phyloP scores from a whole-genome alignment of 1,140 invertebrate genomes.

The Mercenaria mercenaria region DNA sequence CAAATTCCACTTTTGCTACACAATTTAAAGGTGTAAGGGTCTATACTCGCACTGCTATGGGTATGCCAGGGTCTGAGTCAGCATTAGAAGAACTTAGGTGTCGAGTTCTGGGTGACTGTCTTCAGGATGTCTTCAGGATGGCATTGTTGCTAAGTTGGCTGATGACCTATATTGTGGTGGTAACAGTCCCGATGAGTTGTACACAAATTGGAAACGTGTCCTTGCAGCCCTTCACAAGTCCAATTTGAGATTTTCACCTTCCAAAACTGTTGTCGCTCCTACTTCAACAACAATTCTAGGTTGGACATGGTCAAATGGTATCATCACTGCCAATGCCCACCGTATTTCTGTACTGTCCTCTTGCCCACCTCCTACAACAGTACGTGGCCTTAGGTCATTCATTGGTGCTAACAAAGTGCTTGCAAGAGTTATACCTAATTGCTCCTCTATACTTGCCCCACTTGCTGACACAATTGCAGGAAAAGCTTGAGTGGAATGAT shows the following conservation, averaged over 20 bases:
- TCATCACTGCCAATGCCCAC: conserved; percentile 59
- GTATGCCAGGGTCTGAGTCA: conserved; percentile 62
- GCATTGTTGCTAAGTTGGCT: conserved; percentile 55
- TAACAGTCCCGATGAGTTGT: conserved; percentile 30
- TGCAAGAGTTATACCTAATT: conserved; percentile 53
- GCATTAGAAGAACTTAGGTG: conserved; percentile 72
- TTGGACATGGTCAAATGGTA: conserved; percentile 62
- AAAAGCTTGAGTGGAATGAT: conserved; percentile 40
- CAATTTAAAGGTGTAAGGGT: neutral
- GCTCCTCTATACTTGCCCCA: conserved; percentile 44
- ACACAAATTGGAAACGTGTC: conserved; percentile 46
- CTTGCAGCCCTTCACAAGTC: conserved; percentile 45
- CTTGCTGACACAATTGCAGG: conserved; percentile 66
- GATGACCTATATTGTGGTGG: conserved; percentile 69
- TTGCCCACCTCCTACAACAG: conserved; percentile 37
- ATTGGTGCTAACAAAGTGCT: conserved; percentile 59
- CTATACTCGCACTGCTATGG: conserved; percentile 52
- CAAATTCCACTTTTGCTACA: conserved; percentile 66
- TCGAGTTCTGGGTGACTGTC: conserved; percentile 58
- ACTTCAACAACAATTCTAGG: conserved; percentile 60
- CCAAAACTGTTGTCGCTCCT: conserved; percentile 62
- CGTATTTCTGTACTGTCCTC: conserved; percentile 49
- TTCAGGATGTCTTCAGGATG: too few relatives aligned
- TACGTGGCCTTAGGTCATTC: conserved; percentile 58
- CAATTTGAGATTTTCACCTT: conserved; percentile 51